Evolutionary conservation across 2,888 invertebrate genomes (phyloP), one percentile per base, ranked within the genome.

Genomic region (Alviniconcha strummeri): DNA sequence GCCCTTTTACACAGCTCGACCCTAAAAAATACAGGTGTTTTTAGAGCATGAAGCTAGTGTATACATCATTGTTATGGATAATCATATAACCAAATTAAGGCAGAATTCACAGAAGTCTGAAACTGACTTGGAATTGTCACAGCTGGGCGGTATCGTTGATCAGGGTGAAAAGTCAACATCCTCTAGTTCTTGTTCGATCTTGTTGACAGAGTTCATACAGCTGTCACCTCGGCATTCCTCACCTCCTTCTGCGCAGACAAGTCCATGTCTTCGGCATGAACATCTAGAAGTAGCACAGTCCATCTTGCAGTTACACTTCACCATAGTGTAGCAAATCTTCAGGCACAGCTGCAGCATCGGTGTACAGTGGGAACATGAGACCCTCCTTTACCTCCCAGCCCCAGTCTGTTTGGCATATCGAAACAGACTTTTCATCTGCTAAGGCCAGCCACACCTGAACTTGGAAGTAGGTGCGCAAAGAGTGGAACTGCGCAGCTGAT

Each of bases 201-300:
- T 60, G 60, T 52, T 76, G 36, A 52, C 76, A 76, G 15, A 36
- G 76, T 76, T 76, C 8, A 52, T 76, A 52, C 76, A 76, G 54
- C 54, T 76, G 13, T 36, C 15, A 6, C 54, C 76, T 76, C 52
- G 11, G 76, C 76, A 76, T 6, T 36, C 76, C 54, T 52, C 56
- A 19, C 78, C 55, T 13, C n/a, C 78, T n/a, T 9, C 52, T 71
- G 81, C n/a, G 56, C 81, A 81, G 8, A n/a, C 19, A n/a, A 81
- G 55, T 11, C 81, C 74, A 19, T 81, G 74, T 72, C 55, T 81
- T 11, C 74, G n/a, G 69, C 74, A 71, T 6, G 72, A 71, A 72
- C 81, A 81, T 36, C 81, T 57, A 8, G 19, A 9, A n/a, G 71
- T 60, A 15, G 19, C n/a, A 55, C 81, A 81, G 72, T 81, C 74